phyloP scores from a whole-genome alignment of 92 coral and sea anemone species.

The Palythoa grandiflora region DNA sequence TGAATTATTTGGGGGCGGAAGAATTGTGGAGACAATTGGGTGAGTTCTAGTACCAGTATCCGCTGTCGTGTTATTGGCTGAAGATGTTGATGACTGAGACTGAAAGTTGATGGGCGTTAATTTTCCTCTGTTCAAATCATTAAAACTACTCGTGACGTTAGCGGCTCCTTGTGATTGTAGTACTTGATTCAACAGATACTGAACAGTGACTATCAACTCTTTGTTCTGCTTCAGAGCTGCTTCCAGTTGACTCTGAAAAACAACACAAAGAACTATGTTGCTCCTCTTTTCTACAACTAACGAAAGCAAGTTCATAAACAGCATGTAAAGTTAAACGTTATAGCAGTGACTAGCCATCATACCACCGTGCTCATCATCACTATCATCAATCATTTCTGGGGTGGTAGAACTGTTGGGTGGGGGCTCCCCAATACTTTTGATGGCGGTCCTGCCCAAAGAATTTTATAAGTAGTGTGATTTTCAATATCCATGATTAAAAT shows the following conservation, averaged over 20 bases:
- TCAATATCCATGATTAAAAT: too few relatives aligned
- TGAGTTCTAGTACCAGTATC: slow-evolving; percentile 62
- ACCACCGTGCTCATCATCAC: too few relatives aligned
- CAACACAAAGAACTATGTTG: not conserved
- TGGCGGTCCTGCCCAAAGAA: too few relatives aligned
- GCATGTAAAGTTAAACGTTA: too few relatives aligned
- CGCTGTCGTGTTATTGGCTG: slow-evolving; percentile 40
- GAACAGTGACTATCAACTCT: slow-evolving; percentile 86
- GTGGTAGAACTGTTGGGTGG: too few relatives aligned
- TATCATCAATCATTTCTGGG: too few relatives aligned
- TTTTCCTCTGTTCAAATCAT: slow-evolving; percentile 54
- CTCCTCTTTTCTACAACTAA: too few relatives aligned
- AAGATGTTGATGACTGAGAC: slow-evolving; percentile 51
- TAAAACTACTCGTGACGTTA: not conserved
- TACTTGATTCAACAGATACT: slow-evolving; percentile 85
- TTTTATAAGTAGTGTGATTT: too few relatives aligned
- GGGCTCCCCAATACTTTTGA: too few relatives aligned
- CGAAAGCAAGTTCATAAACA: too few relatives aligned
- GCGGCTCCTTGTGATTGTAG: slow-evolving; percentile 69
- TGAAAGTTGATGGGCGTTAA: slow-evolving; percentile 13
- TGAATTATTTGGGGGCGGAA: slow-evolving; percentile 76
- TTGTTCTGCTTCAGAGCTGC: slow-evolving; percentile 91
- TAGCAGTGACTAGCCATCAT: too few relatives aligned
- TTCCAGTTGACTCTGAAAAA: slow-evolving; percentile 83
- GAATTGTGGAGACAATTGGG: slow-evolving; percentile 74